A percentile compares a stretch with the other conserved stretches of the same genome.
Conservation (phyloP, 1,140 invertebrate species). For the Bombus vancouverensis region DNA sequence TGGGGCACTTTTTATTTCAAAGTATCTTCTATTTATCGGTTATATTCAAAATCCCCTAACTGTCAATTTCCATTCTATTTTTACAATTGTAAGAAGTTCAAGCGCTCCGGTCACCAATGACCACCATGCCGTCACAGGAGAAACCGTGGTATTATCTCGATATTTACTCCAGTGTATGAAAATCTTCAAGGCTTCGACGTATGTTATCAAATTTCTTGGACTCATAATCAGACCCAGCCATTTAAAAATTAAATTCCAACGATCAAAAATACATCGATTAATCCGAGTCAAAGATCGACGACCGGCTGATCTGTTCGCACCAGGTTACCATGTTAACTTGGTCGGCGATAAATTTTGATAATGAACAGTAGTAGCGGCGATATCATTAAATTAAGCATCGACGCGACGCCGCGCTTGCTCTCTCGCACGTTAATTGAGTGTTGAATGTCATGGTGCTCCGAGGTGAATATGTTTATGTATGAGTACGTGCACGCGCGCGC, state of each 20-base stretch:
- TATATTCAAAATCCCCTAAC: no score
- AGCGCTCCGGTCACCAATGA: no score
- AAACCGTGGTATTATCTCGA: no score
- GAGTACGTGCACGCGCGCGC: slow-evolving; percentile 49
- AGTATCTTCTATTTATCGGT: no score
- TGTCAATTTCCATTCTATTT: no score
- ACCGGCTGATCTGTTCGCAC: not conserved
- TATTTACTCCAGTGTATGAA: no score
- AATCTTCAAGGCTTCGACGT: no score
- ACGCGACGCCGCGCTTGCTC: slow-evolving; percentile 20
- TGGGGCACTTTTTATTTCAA: no score
- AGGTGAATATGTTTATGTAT: slow-evolving; percentile 68
- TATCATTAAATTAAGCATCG: slow-evolving; percentile 62
- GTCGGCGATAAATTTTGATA: slow-evolving; percentile 63
- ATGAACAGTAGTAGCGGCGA: slow-evolving; percentile 62
- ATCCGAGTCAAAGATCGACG: slow-evolving; percentile 33
- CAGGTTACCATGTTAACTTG: slow-evolving; percentile 46
- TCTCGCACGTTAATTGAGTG: slow-evolving; percentile 64
- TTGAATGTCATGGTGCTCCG: slow-evolving; percentile 64
- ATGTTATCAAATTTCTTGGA: no score
- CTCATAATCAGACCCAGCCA: no score
- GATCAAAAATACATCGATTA: not conserved
- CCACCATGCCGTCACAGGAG: no score
- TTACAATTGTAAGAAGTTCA: no score
- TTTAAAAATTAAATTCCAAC: not conserved